Conservation (phyloP, 2,797 vertebrate species). For the Sebastes kiyomatsui region DNA sequence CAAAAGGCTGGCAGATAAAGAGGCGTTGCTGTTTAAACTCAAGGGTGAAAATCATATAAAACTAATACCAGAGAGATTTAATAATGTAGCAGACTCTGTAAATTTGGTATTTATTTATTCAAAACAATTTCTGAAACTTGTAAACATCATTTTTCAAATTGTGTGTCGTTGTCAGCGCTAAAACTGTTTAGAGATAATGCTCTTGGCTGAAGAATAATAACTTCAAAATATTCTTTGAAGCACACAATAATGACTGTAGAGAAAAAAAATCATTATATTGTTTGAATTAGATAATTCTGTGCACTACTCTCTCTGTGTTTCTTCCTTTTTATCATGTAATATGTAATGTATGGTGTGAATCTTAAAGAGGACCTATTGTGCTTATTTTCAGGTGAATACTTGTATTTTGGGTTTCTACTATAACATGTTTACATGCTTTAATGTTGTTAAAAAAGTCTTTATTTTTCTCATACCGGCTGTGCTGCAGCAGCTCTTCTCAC, state of each 20-base stretch:
- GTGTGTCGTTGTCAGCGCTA: not conserved
- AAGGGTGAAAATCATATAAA: not conserved
- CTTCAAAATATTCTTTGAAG: not conserved
- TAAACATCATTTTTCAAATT: not conserved
- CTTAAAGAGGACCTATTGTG: not conserved
- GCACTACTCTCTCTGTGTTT: not conserved
- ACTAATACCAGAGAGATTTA: not conserved
- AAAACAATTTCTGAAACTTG: not conserved
- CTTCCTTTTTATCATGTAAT: not conserved
- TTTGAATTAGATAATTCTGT: not conserved
- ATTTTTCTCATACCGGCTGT: too few relatives aligned
- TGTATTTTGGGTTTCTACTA: too few relatives aligned
- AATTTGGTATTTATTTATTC: conserved; percentile 16
- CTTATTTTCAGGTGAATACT: too few relatives aligned
- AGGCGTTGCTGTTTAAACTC: not conserved
- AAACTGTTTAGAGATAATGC: not conserved
- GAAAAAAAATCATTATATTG: not conserved
- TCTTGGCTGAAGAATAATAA: not conserved
- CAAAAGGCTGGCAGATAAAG: not conserved
- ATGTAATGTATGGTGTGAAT: not conserved
- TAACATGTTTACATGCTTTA: too few relatives aligned
- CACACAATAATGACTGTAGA: not conserved
- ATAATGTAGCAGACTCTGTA: not conserved
- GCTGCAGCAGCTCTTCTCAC: too few relatives aligned
- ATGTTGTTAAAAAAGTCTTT: too few relatives aligned